Evolutionary conservation across 2,888 invertebrate species (phyloP).

Genomic region (Agriotes lineatus): DNA sequence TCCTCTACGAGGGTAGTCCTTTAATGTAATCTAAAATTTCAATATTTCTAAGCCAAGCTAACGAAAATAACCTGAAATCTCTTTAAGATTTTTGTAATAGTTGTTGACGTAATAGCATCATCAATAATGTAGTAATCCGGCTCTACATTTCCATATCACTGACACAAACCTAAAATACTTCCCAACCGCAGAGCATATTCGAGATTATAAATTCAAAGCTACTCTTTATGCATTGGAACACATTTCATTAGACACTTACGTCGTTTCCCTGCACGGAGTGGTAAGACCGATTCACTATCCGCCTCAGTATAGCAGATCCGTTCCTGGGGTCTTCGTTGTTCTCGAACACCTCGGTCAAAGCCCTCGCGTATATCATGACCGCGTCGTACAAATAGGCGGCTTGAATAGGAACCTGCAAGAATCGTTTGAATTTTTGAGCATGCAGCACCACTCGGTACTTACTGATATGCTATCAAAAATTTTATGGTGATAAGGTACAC

Average conservation of each 20-base stretch:
- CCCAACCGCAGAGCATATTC: too few species aligned
- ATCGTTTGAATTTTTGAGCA: too few species aligned
- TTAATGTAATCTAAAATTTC: too few species aligned
- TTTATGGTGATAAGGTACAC: constrained; percentile 82
- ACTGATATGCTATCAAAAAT: constrained; percentile 80
- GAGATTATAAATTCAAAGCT: too few species aligned
- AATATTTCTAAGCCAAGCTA: too few species aligned
- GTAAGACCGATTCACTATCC: constrained; percentile 83
- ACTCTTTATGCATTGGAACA: background rate
- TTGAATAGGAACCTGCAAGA: constrained; percentile 78
- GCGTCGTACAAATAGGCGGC: constrained; percentile 91
- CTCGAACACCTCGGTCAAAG: constrained; percentile 79
- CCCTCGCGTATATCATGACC: constrained; percentile 87
- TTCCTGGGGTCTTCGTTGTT: constrained; percentile 78
- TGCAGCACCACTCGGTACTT: constrained; percentile 63
- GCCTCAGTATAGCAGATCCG: constrained; percentile 80
- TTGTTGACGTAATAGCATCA: too few species aligned
- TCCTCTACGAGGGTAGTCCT: too few species aligned
- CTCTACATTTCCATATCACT: too few species aligned
- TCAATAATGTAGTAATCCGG: too few species aligned
- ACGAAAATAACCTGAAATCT: too few species aligned
- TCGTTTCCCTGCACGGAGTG: constrained; percentile 85
- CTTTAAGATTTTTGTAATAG: too few species aligned
- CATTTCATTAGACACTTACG: constrained; percentile 68
- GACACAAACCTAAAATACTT: too few species aligned